These are phyloP conservation scores for Kryphioiulus occultus DNA, from an alignment of 2,888 invertebrate genomes.

Conservation along the genomic window DNA sequence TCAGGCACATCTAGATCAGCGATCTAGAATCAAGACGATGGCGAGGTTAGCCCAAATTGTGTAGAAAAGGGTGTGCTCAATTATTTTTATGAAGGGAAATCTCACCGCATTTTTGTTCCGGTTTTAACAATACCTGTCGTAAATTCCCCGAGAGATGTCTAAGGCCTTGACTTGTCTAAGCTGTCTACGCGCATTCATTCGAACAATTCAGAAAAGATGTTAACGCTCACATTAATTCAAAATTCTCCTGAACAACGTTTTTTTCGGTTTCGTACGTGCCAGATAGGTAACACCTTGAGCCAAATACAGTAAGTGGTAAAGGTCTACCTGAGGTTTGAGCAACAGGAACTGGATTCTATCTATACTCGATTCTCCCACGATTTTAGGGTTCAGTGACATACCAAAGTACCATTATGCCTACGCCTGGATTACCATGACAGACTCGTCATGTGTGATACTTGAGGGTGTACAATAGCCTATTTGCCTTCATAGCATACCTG, in stretches of 20 bases:
- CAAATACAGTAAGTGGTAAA: no score
- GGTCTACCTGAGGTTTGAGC: no score
- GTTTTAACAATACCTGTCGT: background rate
- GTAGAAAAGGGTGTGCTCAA: no score
- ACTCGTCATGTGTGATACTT: background rate
- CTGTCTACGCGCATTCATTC: background rate
- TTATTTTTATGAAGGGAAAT: no score
- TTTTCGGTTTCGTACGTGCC: background rate
- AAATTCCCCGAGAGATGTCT: background rate
- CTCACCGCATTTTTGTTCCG: background rate
- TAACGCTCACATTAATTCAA: background rate
- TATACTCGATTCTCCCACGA: background rate
- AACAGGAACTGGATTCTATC: background rate
- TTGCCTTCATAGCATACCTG: background rate
- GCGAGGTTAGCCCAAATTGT: no score
- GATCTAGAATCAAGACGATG: no score
- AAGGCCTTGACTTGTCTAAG: background rate
- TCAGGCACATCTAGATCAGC: no score
- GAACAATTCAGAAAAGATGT: background rate
- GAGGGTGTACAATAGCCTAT: background rate
- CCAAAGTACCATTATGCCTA: background rate
- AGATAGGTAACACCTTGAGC: background rate
- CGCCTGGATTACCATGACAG: background rate
- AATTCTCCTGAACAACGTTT: background rate
- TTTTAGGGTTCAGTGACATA: background rate